Base-by-base conservation (phyloP, 2,888 invertebrate species). In the Buathra laborator region DNA sequence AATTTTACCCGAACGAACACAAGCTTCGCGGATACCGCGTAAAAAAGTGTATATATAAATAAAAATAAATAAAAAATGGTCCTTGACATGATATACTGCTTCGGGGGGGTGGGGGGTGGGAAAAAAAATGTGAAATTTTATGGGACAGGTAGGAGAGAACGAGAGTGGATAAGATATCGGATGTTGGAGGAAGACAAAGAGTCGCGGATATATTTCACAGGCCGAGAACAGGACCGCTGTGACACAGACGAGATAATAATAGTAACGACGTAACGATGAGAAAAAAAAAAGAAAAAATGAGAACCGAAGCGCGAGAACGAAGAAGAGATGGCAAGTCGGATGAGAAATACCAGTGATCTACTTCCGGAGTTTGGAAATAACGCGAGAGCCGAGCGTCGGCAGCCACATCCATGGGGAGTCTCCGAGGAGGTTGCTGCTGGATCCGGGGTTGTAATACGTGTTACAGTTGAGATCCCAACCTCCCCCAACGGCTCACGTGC, bases 321-420 rank as follows among this genome's bases (percentile, higher is more conserved):
- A 32, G 59, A 32, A 14, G 29, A 29, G 29, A 29, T 14, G 59
- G 29, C 29, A 48, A 76, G 56, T 62, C 62, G 64, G 43, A 66
- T 51, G 64, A 76, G 64, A n/a, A 53, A 77, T 48, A 64, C 53
- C 76, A 48, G 64, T 64, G 53, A 76, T 66, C 48, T 16, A 71
- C 71, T 77, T 64, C 56, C 71, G 64, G 44, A 71, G 76, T 77
- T 70, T 70, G 59, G 70, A 56, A 76, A 71, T 56, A 77, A 19
- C 51, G 64, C 7, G 2, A 10, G 32, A 66, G 37, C 43, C 16
- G 14, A 67, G 32, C 66, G 56, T 19, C 16, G 43, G 48, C 24
- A 19, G 53, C 66, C 44, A 53, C 76, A 9, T 66, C 29, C 53
- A 37, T 43, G 19, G 6, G 64, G 24, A 66, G 16, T 19, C 16